phyloP scores from a whole-genome alignment of 23 tunicate genomes.

The Trididemnum clinides region DNA sequence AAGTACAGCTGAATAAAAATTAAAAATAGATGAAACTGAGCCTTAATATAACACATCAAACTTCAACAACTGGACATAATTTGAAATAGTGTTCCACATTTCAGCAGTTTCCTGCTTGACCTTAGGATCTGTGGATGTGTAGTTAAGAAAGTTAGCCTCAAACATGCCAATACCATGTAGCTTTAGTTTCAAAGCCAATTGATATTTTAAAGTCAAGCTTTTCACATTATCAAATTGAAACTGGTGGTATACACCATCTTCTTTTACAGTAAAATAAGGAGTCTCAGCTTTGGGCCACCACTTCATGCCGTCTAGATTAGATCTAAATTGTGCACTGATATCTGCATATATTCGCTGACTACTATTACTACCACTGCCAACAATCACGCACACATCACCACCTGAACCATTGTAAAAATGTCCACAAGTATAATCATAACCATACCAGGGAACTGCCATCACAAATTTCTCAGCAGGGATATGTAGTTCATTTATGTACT shows the following conservation, averaged over 20 bases:
- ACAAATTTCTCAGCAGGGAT: conserved; percentile 51
- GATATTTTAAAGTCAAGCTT: conserved; percentile 51
- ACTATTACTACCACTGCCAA: background rate
- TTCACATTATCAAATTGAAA: conserved; percentile 60
- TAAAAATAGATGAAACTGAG: no score
- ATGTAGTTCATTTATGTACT: conserved; percentile 48
- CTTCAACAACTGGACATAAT: conserved; percentile 21
- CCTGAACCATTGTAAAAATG: conserved; percentile 51
- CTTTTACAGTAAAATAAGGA: conserved; percentile 50
- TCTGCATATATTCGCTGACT: conserved; percentile 25
- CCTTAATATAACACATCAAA: no score
- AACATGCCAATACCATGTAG: conserved; percentile 67
- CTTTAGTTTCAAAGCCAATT: conserved; percentile 32
- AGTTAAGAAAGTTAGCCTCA: conserved; percentile 48
- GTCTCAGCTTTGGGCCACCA: conserved; percentile 39
- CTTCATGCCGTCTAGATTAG: conserved; percentile 41
- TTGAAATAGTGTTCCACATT: conserved; percentile 49
- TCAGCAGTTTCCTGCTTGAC: conserved; percentile 17
- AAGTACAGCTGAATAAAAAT: no score
- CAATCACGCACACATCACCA: conserved; percentile 49
- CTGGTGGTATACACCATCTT: conserved; percentile 57
- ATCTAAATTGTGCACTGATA: background rate
- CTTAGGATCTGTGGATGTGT: conserved; percentile 45
- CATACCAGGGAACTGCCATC: conserved; percentile 89
- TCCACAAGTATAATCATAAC: conserved; percentile 68